Percentiles rank a stretch among this genome's conserved stretches.
These are phyloP conservation scores for rat (Rattus norvegicus) DNA, from an alignment of 2,113 vertebrate species.

Conservation along the genomic window DNA sequence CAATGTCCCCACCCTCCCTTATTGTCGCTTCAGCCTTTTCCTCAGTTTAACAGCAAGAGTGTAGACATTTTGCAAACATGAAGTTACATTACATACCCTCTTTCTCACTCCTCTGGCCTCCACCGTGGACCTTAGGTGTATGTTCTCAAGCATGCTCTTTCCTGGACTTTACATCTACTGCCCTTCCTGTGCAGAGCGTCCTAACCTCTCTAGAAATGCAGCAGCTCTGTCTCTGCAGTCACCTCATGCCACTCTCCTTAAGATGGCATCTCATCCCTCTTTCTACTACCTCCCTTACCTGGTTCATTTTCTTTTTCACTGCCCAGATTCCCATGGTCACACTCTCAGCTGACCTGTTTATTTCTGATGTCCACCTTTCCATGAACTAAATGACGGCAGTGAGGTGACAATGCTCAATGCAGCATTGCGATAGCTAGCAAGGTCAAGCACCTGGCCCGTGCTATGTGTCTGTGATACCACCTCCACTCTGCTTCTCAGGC, in stretches of 20 bases:
- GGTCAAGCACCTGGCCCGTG: accelerated
- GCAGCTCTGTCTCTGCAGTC: neutral
- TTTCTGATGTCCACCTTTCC: neutral
- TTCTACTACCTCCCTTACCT: neutral
- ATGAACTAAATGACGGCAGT: neutral
- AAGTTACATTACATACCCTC: neutral
- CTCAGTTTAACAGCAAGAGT: neutral
- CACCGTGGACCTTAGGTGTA: neutral
- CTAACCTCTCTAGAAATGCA: neutral
- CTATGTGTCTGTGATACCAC: accelerated
- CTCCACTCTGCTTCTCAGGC: neutral
- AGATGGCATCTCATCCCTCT: neutral
- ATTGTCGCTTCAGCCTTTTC: neutral
- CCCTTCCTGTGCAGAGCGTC: neutral
- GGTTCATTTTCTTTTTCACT: neutral
- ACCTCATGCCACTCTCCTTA: neutral
- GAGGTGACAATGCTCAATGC: neutral
- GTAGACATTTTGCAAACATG: neutral
- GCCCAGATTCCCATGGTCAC: neutral
- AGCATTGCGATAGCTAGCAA: neutral
- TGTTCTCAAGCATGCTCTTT: neutral
- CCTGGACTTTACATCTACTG: neutral
- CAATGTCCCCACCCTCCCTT: neutral
- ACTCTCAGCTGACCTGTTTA: neutral
- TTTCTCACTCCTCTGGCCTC: neutral